Evolutionary conservation across 1,140 invertebrate genomes (phyloP), one percentile per base, ranked within the genome.

Genomic region (Drosophila arawakana): DNA sequence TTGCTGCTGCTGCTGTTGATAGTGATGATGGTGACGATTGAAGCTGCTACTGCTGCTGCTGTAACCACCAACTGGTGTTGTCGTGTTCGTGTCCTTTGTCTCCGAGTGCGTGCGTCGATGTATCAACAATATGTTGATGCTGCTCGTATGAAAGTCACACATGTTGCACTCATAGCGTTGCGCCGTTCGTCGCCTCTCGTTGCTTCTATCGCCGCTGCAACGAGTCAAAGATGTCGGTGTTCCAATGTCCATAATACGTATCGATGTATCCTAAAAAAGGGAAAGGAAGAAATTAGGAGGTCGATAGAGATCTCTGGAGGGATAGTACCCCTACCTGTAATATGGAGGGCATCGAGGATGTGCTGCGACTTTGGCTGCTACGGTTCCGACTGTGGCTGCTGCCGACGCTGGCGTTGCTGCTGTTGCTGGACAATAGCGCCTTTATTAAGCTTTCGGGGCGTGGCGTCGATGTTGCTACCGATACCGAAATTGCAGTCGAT

Each of bases 161-260:
- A 58, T 43, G 37, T 52, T 58, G 41, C 83, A 86, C 44, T 83
- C 69, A 54, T 88, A 83, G 7, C 35, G 54, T 7, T 10, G 58
- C 58, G n/a, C 52, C 60, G 10, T 7, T 7, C 13, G 30, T 10
- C 68, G 57, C 3, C 50, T 61, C 10, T 52, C 57, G 6, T n/a
- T 13, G 2, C 65, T 60, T 1, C 18, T 10, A 0, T 44, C 47
- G 46, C 13, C 1, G 52, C 6, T 1, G 18, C 43, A 2, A 30
- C 25, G 4, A 30, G 6, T 30, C 25, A 3, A 30, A 2, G 39
- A 4, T 4, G 39, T 11, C 11, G 35, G 55, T 30, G 25, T 59
- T 1, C 71, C 84, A 10, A 89, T 78, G 39, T 89, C 78, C 84
- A 88, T 84, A 35, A 88, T 89, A 3, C 77, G 73, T 15, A 88